Conservation (phyloP, 2,797 vertebrate species). For the Sphenopsis melanotis region DNA sequence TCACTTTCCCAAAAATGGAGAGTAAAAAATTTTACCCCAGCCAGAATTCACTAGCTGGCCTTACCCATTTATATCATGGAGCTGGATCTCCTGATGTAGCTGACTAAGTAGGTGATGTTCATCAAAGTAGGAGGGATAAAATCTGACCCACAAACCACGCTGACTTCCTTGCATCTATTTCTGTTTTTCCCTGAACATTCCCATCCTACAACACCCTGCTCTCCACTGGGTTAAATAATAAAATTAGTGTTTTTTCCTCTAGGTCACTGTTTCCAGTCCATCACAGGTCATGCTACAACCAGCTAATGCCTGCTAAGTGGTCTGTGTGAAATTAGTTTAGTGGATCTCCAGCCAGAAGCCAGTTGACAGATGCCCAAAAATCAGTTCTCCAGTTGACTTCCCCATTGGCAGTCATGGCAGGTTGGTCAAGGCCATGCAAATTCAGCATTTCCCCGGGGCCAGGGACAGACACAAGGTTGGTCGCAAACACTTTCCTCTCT, state of each 20-base stretch:
- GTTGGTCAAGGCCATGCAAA: slow-evolving; percentile 15
- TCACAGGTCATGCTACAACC: not conserved
- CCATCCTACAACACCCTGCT: not conserved
- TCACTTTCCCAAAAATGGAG: not conserved
- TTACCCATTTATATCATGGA: not conserved
- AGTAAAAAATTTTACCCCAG: not conserved
- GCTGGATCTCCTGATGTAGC: not conserved
- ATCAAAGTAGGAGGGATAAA: not conserved
- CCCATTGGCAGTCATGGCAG: not conserved
- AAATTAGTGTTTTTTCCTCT: not conserved
- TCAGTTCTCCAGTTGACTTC: not conserved
- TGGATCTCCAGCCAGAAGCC: not conserved
- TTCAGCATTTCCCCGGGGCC: not conserved
- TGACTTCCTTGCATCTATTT: not conserved
- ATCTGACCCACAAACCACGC: rapidly evolving
- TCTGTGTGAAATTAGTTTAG: slow-evolving; percentile 8
- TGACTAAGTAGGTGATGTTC: not conserved
- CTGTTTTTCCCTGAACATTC: not conserved
- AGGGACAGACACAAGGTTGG: not conserved
- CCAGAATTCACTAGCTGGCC: not conserved
- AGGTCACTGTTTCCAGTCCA: not conserved
- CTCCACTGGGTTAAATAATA: not conserved
- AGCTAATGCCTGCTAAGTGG: slow-evolving; percentile 31
- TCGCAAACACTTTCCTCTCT: not conserved
- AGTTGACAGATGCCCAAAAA: slow-evolving; percentile 34